Conservation (phyloP, 2,113 vertebrate species). For the Neopipo cinnamomea region DNA sequence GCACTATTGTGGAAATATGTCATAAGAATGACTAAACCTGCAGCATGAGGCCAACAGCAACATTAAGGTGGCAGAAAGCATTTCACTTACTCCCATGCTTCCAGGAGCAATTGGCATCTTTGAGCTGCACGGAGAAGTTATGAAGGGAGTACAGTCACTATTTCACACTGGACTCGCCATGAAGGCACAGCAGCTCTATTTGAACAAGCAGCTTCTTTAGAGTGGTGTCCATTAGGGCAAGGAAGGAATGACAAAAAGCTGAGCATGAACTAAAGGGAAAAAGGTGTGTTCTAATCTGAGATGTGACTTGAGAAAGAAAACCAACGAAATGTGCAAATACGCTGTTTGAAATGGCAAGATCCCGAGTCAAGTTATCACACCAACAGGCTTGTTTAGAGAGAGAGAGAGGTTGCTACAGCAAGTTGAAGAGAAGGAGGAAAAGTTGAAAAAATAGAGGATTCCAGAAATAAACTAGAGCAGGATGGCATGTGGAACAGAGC, state of each 20-base stretch:
- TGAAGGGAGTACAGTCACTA: not conserved
- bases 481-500: not conserved
- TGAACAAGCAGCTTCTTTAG: not conserved
- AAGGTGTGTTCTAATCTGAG: not conserved
- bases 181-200: not conserved
- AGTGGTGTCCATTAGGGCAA: not conserved
- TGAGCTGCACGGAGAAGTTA: not conserved
- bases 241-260: not conserved
- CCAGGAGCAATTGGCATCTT: constrained; percentile 41
- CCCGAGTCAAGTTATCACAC: not conserved
- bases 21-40: constrained; percentile 59
- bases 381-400: not conserved
- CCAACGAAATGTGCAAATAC: not conserved
- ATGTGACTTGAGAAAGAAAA: not conserved
- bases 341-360: not conserved
- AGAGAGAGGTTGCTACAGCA: constrained; percentile 7
- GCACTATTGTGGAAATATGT: constrained; percentile 53
- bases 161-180: not conserved
- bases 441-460: not conserved
- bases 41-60: constrained; percentile 47
- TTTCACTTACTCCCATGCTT: constrained; percentile 37
- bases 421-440: not conserved
- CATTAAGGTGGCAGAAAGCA: constrained; percentile 56
- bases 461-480: not conserved
- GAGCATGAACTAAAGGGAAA: not conserved